Evolutionary conservation across 1,140 invertebrate species (phyloP), one percentile per base, ranked within the genome.

Genomic region (Tribolium madens): DNA sequence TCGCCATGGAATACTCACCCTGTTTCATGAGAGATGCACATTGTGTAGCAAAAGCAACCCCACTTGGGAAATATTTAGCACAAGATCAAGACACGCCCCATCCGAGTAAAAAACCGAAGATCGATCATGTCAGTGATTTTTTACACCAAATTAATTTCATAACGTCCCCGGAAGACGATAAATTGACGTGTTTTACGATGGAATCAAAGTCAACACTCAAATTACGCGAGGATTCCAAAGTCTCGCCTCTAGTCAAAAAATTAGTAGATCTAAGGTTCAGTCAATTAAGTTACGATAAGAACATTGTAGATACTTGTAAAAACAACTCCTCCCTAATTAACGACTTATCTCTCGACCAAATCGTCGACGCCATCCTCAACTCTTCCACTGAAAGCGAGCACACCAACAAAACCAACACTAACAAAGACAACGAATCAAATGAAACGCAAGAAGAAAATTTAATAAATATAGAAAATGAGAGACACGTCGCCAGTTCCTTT

Each of bases 91-190:
- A 72, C 14, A 74, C 13, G 10, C 57, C 53, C 79, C 81, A 1
- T 76, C 80, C 0, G 26, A 73, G 15, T 42, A 84, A 84, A 78
- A 83, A 78, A 76, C 21, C 81, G 12, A 84, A 85, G 76, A 79
- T 83, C 9, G 81, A 85, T 42, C 86, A 87, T 79, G 87, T 88
- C 0, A 87, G 88, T 6, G 88, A 89, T 71, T 88, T 89, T 69
- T 86, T 89, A 5, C 85, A 88, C n/a, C 87, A 88, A 78, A 89
- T 89, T 10, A 86, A 87, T 18, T 82, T 87, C 77, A 86, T 88
- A 2, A 87, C 87, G 2, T 88, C 88, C 18, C 87, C 87, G 5
- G 88, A 88, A 52, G 87, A 88, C 69, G 84, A 87, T 0, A 70
- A 31, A 42, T 52, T 47, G 74, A 77, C 14, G 70, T 74, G 26